A percentile compares a stretch with the other conserved stretches of the same genome.
phyloP scores from a whole-genome alignment of 53 echinoderm and acorn worm species.

The Echinometra lucunter region DNA sequence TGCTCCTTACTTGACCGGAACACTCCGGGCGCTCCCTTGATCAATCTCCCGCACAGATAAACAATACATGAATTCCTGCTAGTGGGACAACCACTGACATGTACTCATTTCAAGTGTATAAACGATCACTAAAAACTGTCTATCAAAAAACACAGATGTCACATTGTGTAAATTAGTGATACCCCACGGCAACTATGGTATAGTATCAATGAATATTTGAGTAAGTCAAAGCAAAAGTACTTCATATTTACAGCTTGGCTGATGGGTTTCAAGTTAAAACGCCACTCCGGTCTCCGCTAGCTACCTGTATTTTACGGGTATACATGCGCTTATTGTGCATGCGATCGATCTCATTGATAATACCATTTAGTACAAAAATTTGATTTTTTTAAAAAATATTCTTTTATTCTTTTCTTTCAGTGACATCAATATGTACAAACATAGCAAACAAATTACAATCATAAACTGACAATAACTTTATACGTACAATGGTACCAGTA shows the following conservation, averaged over 20 bases:
- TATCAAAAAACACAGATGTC: not conserved
- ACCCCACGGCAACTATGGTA: not conserved
- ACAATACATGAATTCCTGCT: constrained; percentile 12
- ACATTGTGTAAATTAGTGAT: not conserved
- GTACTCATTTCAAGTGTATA: not conserved
- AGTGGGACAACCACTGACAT: not conserved
- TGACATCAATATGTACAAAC: too few species aligned
- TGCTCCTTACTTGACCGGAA: not conserved
- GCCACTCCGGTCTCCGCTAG: not conserved
- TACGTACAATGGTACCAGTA: too few species aligned
- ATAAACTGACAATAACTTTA: too few species aligned
- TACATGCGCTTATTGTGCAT: too few species aligned
- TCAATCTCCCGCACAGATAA: not conserved
- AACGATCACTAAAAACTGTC: not conserved
- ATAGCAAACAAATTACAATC: too few species aligned
- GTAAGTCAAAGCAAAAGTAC: not conserved
- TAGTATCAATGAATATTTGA: not conserved
- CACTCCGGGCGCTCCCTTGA: not conserved
- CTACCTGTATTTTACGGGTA: too few species aligned
- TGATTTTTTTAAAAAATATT: too few species aligned
- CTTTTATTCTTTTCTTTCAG: too few species aligned
- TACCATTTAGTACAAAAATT: too few species aligned
- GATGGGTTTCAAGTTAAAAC: not conserved
- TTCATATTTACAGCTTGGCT: not conserved
- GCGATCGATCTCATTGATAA: too few species aligned